Evolutionary conservation across 2,797 vertebrate species (phyloP).

Genomic region (Coendou prehensilis): DNA sequence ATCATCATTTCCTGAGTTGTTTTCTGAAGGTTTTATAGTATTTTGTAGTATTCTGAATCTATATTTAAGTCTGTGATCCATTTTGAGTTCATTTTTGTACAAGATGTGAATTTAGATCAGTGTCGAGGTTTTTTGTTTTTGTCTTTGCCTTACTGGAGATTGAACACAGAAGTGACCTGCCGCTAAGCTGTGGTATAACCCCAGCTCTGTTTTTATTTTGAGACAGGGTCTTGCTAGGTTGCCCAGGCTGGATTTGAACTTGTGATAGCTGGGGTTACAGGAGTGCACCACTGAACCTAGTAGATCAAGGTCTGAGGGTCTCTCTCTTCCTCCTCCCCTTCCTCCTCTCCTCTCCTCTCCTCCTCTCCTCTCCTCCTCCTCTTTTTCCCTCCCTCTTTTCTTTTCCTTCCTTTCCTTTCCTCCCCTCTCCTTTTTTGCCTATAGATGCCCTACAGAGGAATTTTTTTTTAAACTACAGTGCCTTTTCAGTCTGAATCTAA

Average conservation of each 20-base stretch:
- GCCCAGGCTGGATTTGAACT: not conserved
- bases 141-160: not conserved
- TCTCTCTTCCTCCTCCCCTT: not conserved
- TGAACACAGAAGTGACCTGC: not conserved
- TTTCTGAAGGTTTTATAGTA: slow-evolving; percentile 10
- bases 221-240: not conserved
- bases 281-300: not conserved
- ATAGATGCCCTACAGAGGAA: not conserved
- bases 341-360: rapidly evolving
- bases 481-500: slow-evolving; percentile 28
- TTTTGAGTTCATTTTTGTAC: slow-evolving; percentile 41
- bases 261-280: not conserved
- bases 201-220: not conserved
- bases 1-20: not conserved
- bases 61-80: not conserved
- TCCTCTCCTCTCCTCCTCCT: not conserved
- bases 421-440: not conserved
- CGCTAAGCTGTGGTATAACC: not conserved
- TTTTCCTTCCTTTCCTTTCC: no score
- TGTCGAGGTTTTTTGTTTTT: not conserved
- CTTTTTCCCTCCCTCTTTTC: no score
- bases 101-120: slow-evolving; percentile 11
- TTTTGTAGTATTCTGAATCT: not conserved
- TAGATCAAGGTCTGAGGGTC: not conserved
- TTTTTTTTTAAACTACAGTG: not conserved